Evolutionary conservation across 2,797 vertebrate species (phyloP), one percentile per base, ranked within the genome.

Genomic region (Pygocentrus nattereri): DNA sequence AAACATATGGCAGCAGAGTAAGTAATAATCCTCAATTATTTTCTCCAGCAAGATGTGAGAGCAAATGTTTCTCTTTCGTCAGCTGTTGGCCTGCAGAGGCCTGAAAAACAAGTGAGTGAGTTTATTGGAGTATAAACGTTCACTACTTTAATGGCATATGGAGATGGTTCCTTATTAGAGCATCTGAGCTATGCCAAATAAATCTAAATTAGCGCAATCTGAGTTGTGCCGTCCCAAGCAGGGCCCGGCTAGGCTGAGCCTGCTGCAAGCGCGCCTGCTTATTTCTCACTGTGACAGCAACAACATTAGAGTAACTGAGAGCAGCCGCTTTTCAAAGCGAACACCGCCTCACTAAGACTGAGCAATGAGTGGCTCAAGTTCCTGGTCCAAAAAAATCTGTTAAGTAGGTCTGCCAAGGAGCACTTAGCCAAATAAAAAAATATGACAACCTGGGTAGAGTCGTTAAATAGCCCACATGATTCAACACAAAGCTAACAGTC

Each of bases 371-470:
- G 44, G 41, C 73, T 49, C n/a, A 25, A 52, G 62, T 69, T 69
- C 23, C 58, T 69, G 30, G 59, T 83, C 83, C 76, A 77, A 79
- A 64, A n/a, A 84, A 84, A 75, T 82, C 73, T 78, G 81, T 81
- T 82, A 76, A 81, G 76, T 71, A 77, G 76, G 64, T 81, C 75
- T 83, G 81, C 85, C 83, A 84, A 84, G 41, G 31, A 80, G 81
- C 80, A 84, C 69, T 84, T 80, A 76, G 79, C 81, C 76, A 79
- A 85, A 85, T 82, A 85, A 86, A 84, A n/a, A 84, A 79, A 87
- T 81, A 83, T 78, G 79, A 72, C 80, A 84, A 84, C 76, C 71
- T 78, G 74, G 47, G 52, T 74, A 78, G 69, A 81, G 78, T 83
- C 70, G 82, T 85, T 85, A 86, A 67, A 76, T 41, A 73, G 31